Base-by-base conservation (phyloP, 1,140 invertebrate genomes). In the Drosophila pallidifrons region DNA sequence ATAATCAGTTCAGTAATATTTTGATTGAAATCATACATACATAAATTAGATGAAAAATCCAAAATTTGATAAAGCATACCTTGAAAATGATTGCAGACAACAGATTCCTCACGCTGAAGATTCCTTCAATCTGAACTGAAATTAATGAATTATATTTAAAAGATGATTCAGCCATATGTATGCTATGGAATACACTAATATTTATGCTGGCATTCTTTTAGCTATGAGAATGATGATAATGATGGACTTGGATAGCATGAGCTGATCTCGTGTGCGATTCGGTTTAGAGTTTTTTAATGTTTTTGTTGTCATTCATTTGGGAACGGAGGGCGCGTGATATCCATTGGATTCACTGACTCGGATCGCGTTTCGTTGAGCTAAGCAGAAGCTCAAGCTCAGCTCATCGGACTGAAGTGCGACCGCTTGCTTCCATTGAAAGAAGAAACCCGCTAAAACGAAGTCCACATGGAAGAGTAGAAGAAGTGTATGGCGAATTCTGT, bases 361-460 rank as follows among this genome's bases (percentile, higher is more conserved):
- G 47, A 43, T 85, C 71, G 70, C 67, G 57, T 85, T 86, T 79
- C 72, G 83, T 20, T 16, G 32, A 70, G 65, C 70, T 81, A 75
- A 85, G 82, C 82, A 55, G 67, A 41, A 45, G 51, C 25, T 8
- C 10, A 38, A 25, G 35, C 35, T 38, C 35, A 38, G 35, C 35
- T 32, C 30, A 32, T 32, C 30, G 43, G 38, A 45, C 15, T 43
- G 41, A 43, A 47, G 46, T 20, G 47, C 55, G 65, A 43, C 35
- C 35, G 35, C 35, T 20, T 52, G 59, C 41, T 85, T 82, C 77
- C 77, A 85, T 78, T 81, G 81, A 85, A 83, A 85, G 77, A 66
- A 79, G 70, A 83, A 52, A 85, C 43, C 72, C n/a, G 41, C 41
- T 43, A 59, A 38, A 30, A 70, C 16, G 51, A 47, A 43, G 41